phyloP scores from a whole-genome alignment of 1,140 invertebrate genomes.

The Patella vulgata region DNA sequence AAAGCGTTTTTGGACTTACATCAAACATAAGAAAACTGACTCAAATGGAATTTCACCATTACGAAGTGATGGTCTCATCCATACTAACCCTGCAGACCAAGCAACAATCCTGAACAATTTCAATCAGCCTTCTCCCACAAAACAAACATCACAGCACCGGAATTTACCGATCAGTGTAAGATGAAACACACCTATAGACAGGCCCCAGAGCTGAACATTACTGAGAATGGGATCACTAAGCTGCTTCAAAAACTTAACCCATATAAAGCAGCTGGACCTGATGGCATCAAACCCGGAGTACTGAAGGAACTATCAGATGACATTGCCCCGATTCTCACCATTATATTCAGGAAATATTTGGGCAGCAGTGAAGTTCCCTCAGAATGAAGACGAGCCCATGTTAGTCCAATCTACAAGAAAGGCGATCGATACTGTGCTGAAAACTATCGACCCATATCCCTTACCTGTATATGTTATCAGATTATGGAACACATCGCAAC shows the following conservation, averaged over 20 bases:
- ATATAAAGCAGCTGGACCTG: slow-evolving; percentile 4
- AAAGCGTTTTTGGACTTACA: slow-evolving; percentile 22
- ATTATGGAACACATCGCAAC: slow-evolving; percentile 37
- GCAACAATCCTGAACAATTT: slow-evolving; percentile 11
- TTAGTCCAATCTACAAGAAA: slow-evolving; percentile 31
- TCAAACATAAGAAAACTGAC: slow-evolving; percentile 13
- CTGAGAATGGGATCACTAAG: not conserved
- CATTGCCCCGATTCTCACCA: slow-evolving; percentile 18
- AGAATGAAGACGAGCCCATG: slow-evolving; percentile 31
- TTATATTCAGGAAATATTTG: slow-evolving; percentile 19
- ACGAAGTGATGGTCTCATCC: slow-evolving; percentile 7
- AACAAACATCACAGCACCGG: not conserved
- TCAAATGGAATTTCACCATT: slow-evolving; percentile 10
- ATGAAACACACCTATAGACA: not conserved
- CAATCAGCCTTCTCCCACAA: slow-evolving; percentile 10
- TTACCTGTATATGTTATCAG: slow-evolving; percentile 39
- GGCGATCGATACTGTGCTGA: slow-evolving; percentile 25
- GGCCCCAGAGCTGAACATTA: not conserved
- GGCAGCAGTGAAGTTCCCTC: slow-evolving; percentile 10
- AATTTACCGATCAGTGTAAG: not conserved
- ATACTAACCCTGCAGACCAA: slow-evolving; percentile 2
- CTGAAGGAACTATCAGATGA: slow-evolving; percentile 15
- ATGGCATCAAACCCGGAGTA: not conserved
- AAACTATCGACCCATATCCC: slow-evolving; percentile 36
- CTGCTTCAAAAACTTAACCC: slow-evolving; percentile 1